phyloP scores from a whole-genome alignment of 2,797 vertebrate genomes.

The Gymnopithys bicolor region DNA sequence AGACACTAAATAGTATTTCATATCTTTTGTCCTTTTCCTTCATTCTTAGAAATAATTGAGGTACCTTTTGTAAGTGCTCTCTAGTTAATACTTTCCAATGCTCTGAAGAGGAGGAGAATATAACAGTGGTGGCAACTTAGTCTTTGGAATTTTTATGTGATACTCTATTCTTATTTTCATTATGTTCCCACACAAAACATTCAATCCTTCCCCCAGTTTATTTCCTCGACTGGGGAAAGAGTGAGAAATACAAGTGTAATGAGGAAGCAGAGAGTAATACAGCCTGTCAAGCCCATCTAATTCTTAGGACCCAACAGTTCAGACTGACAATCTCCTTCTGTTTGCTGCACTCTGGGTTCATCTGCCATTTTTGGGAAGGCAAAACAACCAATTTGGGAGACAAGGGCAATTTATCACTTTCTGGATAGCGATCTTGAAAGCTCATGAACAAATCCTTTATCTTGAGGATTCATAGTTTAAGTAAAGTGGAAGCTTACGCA shows the following conservation, averaged over 20 bases:
- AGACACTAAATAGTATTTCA: neutral
- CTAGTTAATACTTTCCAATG: neutral
- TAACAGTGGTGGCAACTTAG: neutral
- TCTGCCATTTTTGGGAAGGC: neutral
- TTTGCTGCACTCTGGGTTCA: neutral
- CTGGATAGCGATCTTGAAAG: neutral
- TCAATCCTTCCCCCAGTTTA: neutral
- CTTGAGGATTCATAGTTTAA: neutral
- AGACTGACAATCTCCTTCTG: neutral
- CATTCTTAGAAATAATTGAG: neutral
- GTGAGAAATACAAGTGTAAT: neutral
- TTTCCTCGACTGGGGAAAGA: neutral
- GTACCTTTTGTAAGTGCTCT: neutral
- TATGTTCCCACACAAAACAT: neutral
- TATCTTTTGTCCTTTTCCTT: neutral
- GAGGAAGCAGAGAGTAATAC: neutral
- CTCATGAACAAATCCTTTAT: neutral
- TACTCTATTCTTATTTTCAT: neutral
- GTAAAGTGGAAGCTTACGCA: neutral
- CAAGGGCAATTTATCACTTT: neutral
- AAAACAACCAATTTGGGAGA: neutral
- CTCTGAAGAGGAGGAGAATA: neutral
- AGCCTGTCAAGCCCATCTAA: neutral
- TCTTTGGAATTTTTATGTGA: neutral
- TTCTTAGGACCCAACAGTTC: neutral